Evolutionary conservation across 2,113 vertebrate species (phyloP).

Genomic region (Prochilodus magdalenae): DNA sequence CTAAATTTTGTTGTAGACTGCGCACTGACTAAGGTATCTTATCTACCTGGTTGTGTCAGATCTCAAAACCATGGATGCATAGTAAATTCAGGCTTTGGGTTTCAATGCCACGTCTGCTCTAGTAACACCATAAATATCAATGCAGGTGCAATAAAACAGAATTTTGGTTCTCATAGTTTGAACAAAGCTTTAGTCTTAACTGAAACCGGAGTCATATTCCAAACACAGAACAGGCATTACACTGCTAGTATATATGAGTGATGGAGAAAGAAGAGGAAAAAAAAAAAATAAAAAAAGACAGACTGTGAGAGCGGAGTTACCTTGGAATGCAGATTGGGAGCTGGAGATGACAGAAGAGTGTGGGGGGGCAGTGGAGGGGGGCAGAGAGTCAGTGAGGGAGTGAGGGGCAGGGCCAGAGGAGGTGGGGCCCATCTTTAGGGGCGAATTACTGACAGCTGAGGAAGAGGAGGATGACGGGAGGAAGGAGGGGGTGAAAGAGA

Average conservation of each 20-base stretch:
- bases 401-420: conserved; percentile 57
- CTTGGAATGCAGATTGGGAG: conserved; percentile 81
- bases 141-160: too few relatives aligned
- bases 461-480: conserved; percentile 71
- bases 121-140: too few relatives aligned
- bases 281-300: conserved; percentile 61
- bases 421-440: conserved; percentile 55
- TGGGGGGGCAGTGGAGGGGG: conserved; percentile 71
- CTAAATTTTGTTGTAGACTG: too few relatives aligned
- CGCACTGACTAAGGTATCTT: too few relatives aligned
- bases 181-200: neutral
- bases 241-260: conserved; percentile 10
- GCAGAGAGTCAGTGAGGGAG: conserved; percentile 69
- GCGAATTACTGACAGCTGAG: conserved; percentile 67
- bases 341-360: conserved; percentile 83
- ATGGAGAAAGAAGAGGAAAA: conserved; percentile 49
- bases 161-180: neutral
- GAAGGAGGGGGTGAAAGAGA: conserved; percentile 72
- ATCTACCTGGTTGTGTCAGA: too few relatives aligned
- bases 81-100: too few relatives aligned
- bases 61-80: too few relatives aligned
- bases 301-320: conserved; percentile 67
- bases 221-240: neutral
- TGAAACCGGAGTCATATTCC: neutral
- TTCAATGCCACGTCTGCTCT: too few relatives aligned